Evolutionary conservation across 2,113 vertebrate genomes (phyloP), one percentile per base, ranked within the genome.

Genomic region (Lamprologus speciosus): DNA sequence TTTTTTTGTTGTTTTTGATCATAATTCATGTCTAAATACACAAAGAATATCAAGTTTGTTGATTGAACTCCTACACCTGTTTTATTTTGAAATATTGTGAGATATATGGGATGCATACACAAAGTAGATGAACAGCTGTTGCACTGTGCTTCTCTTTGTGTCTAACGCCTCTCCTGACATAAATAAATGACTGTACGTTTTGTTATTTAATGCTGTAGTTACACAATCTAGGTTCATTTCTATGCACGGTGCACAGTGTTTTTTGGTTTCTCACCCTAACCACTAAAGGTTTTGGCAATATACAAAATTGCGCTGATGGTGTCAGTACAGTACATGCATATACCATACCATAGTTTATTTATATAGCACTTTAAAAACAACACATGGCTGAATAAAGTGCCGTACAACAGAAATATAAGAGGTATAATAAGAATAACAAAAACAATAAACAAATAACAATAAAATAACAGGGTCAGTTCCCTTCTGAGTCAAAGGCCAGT

Each of bases 401-500:
- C 0, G 55, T 58, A 4, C 26, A 58, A 58, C 26, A 58, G 26
- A 58, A 17, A 31, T 58, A 58, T 31, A 60, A 60, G 14, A 10
- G 57, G 28, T 60, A 60, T 10, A 31, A 31, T 60, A 60, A 60
- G 5, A 60, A 60, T 60, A 60, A 60, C 26, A 60, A 60, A 6
- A 17, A 31, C 57, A 60, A 60, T 60, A 60, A 31, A 60, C 0
- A 60, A 17, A 31, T 31, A 60, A 6, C 26, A 60, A 60, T 60
- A 31, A 60, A 60, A 60, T 17, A 60, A 60, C 14, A 17, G 14
- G 0, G 57, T 17, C 57, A 60, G 57, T 60, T 60, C 26, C 57
- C 57, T 1, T 0, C 14, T 60, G 57, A 60, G 26, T 31, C 26
- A 0, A 31, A 60, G 1, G 57, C 26, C 26, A 60, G 57, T 1